These are phyloP conservation scores for Buceros bicornis DNA, from an alignment of 2,797 vertebrate species.

Conservation along the genomic window DNA sequence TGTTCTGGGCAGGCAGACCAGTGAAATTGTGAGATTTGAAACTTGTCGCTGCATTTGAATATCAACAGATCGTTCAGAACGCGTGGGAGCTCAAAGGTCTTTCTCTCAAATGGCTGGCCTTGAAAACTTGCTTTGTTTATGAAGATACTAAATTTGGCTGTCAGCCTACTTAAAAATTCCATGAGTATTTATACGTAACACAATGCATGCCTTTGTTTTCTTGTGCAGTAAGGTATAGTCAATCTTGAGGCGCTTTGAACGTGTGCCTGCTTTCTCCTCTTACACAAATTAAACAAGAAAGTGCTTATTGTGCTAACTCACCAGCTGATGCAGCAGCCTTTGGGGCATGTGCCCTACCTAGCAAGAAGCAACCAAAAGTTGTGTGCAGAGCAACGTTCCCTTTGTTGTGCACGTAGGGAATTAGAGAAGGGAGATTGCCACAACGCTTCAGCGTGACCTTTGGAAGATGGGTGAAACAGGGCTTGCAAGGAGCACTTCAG, in stretches of 20 bases:
- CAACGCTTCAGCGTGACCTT: accelerated
- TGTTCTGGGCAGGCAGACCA: background rate
- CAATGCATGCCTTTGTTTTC: background rate
- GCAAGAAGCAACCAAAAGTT: background rate
- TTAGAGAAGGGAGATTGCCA: background rate
- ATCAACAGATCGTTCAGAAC: background rate
- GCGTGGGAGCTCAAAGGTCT: background rate
- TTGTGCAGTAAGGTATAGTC: background rate
- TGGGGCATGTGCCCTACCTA: background rate
- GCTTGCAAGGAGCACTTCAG: background rate
- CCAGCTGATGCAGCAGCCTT: background rate
- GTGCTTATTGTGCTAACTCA: background rate
- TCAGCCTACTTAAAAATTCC: background rate
- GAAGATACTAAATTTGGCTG: background rate
- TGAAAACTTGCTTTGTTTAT: background rate
- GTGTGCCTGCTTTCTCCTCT: background rate
- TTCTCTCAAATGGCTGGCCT: background rate
- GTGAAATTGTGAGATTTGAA: background rate
- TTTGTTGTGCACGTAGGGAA: background rate
- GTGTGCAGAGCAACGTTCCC: background rate
- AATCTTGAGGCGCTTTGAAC: background rate
- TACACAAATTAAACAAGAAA: background rate
- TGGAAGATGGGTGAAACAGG: background rate
- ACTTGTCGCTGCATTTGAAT: background rate
- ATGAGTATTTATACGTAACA: accelerated